Conservation (phyloP, 64 coral and sea anemone species). For the Montipora efflorescens region DNA sequence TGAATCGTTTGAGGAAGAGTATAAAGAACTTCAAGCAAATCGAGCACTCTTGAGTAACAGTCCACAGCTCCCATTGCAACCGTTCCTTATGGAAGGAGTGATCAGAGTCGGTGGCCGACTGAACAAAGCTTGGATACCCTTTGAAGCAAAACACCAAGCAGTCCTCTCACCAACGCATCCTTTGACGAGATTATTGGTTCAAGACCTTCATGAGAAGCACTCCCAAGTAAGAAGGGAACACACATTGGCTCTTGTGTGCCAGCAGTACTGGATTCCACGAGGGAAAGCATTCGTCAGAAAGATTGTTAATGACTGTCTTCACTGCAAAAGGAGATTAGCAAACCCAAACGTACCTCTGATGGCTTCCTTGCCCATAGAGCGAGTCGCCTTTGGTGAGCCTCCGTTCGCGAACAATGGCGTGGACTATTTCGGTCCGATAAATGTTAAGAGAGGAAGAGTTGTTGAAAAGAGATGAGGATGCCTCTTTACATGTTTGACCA, state of each 20-base stretch:
- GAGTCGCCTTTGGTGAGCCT: neutral
- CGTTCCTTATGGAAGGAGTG: too few relatives aligned
- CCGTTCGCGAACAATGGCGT: constrained; percentile 10
- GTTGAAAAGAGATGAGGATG: constrained; percentile 17
- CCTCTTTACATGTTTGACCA: constrained; percentile 57
- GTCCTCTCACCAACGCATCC: too few relatives aligned
- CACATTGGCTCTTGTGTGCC: too few relatives aligned
- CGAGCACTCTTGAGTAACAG: too few relatives aligned
- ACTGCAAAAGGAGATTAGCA: constrained; percentile 6
- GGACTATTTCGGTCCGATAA: constrained; percentile 62
- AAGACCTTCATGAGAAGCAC: too few relatives aligned
- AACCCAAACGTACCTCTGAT: constrained; percentile 15
- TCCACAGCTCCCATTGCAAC: too few relatives aligned
- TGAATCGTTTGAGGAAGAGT: too few relatives aligned
- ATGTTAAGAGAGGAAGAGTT: constrained; percentile 33
- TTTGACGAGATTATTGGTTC: too few relatives aligned
- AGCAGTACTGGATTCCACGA: too few relatives aligned
- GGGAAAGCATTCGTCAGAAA: neutral
- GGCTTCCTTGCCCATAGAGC: neutral
- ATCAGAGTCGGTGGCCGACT: too few relatives aligned
- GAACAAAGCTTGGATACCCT: neutral
- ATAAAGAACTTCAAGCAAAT: too few relatives aligned
- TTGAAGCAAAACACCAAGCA: neutral
- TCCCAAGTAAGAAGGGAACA: too few relatives aligned
- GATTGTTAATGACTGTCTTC: neutral